Base-by-base conservation (phyloP, 2,113 vertebrate genomes). In the Scophthalmus maximus region DNA sequence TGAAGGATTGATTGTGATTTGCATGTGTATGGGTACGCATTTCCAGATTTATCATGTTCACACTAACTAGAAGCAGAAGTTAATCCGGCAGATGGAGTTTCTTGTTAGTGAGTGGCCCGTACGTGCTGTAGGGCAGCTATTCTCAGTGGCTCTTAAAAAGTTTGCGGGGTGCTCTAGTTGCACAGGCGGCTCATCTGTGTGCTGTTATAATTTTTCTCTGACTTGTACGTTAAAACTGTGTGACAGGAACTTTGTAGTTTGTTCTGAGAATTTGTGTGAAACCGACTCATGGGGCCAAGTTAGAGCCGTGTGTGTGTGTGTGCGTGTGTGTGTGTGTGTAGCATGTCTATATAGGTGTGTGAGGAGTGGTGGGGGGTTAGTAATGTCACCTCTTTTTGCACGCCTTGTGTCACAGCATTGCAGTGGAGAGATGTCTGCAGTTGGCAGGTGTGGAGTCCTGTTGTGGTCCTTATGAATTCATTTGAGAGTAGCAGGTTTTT, bases 251-350 rank as follows among this genome's bases (percentile, higher is more conserved):
- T 32, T 57, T 47, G 63, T 57, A 66, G 73, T 62, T 71, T 64
- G 1, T 88, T 88, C 84, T 87, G 62, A 89, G 79, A 88, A 81
- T 71, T 74, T 69, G 27, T 57, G 23, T 71, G 61, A 88, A 87
- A 88, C 77, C 66, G 3, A 67, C 53, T 72, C 47, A 58, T 30
- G 53, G 49, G 61, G 74, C 71, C 75, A 64, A 27, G n/a, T 68
- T 36, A 56, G 55, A 46, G n/a, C n/a, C n/a, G n/a, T 26, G 7
- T 79, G 49, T 63, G 25, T 64, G 32, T 80, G 27, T 68, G 63
- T 58, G 14, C 50, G 73, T 49, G 47, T 42, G 29, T 57, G 26
- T 27, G 51, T 73, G 44, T 57, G 32, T 34, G 5, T 34, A 9
- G 32, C 27, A 49, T 30, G 23, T 49, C 12, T 38, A 53, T 29